Evolutionary conservation across 2,888 invertebrate species (phyloP).

Genomic region (Amphipoea oculea): DNA sequence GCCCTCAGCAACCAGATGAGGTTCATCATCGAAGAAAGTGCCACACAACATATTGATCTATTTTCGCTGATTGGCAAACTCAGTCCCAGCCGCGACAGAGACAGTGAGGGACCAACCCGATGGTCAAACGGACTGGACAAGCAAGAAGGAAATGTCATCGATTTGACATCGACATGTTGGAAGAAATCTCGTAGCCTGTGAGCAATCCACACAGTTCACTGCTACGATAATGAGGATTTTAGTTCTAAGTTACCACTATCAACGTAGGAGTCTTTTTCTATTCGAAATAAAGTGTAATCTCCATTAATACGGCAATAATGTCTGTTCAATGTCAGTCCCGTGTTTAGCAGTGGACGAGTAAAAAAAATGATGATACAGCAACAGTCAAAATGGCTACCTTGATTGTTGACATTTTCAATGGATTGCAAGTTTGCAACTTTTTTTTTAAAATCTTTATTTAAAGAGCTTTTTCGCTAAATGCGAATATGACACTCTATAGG

Average conservation of each 20-base stretch:
- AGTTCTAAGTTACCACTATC: too few relatives aligned
- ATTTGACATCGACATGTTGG: too few relatives aligned
- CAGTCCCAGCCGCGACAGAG: not conserved
- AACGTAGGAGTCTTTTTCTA: too few relatives aligned
- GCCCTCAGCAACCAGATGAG: not conserved
- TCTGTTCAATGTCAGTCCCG: not conserved
- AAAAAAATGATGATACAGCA: not conserved
- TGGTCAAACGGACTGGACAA: not conserved
- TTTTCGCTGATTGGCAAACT: not conserved
- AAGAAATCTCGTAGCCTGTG: not conserved
- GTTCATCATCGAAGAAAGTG: not conserved
- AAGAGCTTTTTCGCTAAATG: too few relatives aligned
- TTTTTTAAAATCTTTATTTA: too few relatives aligned
- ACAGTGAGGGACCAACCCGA: not conserved
- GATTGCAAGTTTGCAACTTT: too few relatives aligned
- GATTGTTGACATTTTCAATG: not conserved
- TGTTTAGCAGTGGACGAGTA: not conserved
- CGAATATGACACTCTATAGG: too few relatives aligned
- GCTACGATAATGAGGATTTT: too few relatives aligned
- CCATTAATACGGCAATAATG: not conserved
- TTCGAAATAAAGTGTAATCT: not conserved
- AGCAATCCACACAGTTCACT: not conserved
- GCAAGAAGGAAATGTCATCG: not conserved
- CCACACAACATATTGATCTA: not conserved
- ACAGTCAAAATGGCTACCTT: not conserved